Evolutionary conservation across 2,113 vertebrate genomes (phyloP), one percentile per base, ranked within the genome.

Genomic region (Delphinapterus leucas): DNA sequence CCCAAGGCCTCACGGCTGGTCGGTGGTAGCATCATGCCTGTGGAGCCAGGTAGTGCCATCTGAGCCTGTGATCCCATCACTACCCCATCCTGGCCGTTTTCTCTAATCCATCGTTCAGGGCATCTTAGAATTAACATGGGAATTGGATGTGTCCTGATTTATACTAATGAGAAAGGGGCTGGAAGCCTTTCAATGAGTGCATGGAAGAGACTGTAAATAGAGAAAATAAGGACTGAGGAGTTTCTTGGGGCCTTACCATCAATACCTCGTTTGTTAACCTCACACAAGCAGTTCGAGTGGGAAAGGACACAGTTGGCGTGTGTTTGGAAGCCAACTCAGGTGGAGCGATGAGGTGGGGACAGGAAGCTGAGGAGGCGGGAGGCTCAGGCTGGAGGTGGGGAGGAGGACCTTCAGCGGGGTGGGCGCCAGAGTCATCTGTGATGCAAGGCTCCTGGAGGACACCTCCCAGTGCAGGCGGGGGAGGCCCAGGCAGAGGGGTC

Each of bases 71-170:
- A 2, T 12, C 38, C 18, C 6, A 8, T 26, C 63, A 31, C 33
- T 33, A 2, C 74, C 20, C 63, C 2, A 26, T 33, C 1, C 31
- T 38, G 12, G 20, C 18, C 9, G 0, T 3, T 28, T 4, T 11
- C 36, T 73, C n/a, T 44, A 9, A 65, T 21, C n/a, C 28, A 5
- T 3, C 10, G 3, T 18, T 28, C 23, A 36, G 80, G 36, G 38
- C 0, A 1, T 14, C 61, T 77, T 25, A 70, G 96, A 71, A 70
- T 31, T 53, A 20, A 20, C 13, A 9, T 41, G 20, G 61, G 41
- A n/a, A 28, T 1, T 1, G 8, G 60, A 25, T 38, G 53, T 26
- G 41, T n/a, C 63, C n/a, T 63, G 65, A n/a, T 68, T 63, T 68
- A 11, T 55, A 23, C 31, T 44, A 17, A 65, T 36, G 58, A 63